A percentile compares a stretch with the other conserved stretches of the same genome.
Evolutionary conservation across 2,113 vertebrate species (phyloP).

Genomic region (Heteronetta atricapilla): DNA sequence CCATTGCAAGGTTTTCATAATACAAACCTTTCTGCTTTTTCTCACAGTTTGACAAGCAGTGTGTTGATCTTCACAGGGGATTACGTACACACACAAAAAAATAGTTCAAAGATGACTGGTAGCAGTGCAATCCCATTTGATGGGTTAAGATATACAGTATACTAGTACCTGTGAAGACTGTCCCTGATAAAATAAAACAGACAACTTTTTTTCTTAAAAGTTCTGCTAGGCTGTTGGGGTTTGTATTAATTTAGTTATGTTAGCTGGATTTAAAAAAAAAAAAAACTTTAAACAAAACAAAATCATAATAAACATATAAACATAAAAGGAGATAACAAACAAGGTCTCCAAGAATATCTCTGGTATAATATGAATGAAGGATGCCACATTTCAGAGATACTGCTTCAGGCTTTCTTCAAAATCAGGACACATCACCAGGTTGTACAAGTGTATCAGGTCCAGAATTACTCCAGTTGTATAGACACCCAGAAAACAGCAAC

Average conservation of each 20-base stretch:
- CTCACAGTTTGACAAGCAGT: not conserved
- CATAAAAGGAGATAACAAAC: not conserved
- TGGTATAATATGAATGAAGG: not conserved
- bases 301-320: not conserved
- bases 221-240: not conserved
- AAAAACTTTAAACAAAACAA: not conserved
- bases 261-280: not conserved
- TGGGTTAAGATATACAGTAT: not conserved
- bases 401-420: not conserved
- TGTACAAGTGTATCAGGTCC: not conserved
- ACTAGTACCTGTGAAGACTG: not conserved
- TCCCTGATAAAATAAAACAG: not conserved
- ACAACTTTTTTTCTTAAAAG: not conserved
- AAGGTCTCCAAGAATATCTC: not conserved
- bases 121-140: not conserved
- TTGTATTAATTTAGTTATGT: not conserved
- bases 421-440: not conserved
- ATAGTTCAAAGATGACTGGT: not conserved
- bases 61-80: not conserved
- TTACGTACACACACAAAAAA: not conserved
- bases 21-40: not conserved
- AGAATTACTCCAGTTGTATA: not conserved
- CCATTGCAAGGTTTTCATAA: not conserved
- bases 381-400: not conserved
- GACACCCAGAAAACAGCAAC: not conserved